Base-by-base conservation (phyloP, 64 coral and sea anemone genomes). In the Pocillopora damicornis region DNA sequence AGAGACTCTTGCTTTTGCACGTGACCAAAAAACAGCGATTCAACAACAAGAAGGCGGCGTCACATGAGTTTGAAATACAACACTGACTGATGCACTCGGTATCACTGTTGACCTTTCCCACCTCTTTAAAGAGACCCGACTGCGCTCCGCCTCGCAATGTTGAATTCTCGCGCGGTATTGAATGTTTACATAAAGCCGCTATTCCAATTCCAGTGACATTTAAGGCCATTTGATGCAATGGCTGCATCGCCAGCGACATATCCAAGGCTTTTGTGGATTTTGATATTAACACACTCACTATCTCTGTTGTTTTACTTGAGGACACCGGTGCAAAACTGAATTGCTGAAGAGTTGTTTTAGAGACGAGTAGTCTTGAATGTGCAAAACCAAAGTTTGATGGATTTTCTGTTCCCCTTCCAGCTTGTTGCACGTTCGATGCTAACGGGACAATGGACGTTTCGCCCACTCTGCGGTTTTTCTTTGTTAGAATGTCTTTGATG, bases 81-180 rank as follows among this genome's bases (percentile, higher is more conserved):
- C 97, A 99, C 64, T 88, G 77, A 65, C 77, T 82, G 30, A 95
- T 65, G 72, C 97, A 99, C n/a, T 99, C 93, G 34, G 60, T 62
- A n/a, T 94, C 92, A 60, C 73, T 88, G 8, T 59, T 71, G 26
- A 92, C 93, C 87, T 61, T 42, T 4, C 80, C 93, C 17, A 87
- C 36, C 9, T 99, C 75, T 35, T 63, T 93, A 37, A 95, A 93
- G 4, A 87, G 38, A 66, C 97, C 97, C 1, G 97, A 82, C 13
- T 90, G 58, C 59, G 95, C 86, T 25, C 97, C 97, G 51, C 93
- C 97, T 17, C 79, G 77, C 20, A 99, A 68, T 22, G 97, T 99
- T 58, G 88, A 87, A 56, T 89, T 93, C 11, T 45, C 18, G 35
- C 90, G 77, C 0, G 88, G 60, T 13, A n/a, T 73, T 34, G 94